These are phyloP conservation scores for Thaumatotibia leucotreta DNA, from an alignment of 1,140 invertebrate species.

Conservation along the genomic window DNA sequence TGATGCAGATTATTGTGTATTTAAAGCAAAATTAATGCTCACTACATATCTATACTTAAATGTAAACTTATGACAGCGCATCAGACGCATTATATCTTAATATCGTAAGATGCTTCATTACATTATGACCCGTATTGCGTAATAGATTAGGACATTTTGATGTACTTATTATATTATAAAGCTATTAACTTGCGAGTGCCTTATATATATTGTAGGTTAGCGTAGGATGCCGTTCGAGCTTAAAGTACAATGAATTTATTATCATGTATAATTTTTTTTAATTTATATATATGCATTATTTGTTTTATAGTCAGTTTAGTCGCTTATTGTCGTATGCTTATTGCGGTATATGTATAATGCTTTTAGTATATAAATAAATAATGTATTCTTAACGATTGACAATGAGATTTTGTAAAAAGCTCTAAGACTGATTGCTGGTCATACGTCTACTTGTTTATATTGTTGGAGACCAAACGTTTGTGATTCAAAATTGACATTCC, in stretches of 20 bases:
- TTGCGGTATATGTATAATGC: neutral
- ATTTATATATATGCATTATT: too few relatives aligned
- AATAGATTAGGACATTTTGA: neutral
- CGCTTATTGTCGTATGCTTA: too few relatives aligned
- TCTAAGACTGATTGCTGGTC: slow-evolving; percentile 59
- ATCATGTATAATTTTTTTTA: neutral
- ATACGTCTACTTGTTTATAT: slow-evolving; percentile 18
- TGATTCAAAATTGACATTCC: slow-evolving; percentile 50
- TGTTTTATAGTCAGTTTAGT: neutral
- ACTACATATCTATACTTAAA: neutral
- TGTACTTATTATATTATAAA: neutral
- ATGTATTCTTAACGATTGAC: neutral
- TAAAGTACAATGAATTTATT: slow-evolving; percentile 20
- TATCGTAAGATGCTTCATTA: too few relatives aligned
- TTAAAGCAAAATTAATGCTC: neutral
- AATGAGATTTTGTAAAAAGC: slow-evolving; percentile 34
- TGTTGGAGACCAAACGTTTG: slow-evolving; percentile 17
- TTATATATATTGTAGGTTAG: slow-evolving; percentile 12
- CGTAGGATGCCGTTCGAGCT: neutral
- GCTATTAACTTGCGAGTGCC: slow-evolving; percentile 12
- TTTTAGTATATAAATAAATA: slow-evolving; percentile 1
- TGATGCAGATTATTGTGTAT: too few relatives aligned
- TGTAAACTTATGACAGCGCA: neutral
- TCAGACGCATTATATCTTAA: neutral
- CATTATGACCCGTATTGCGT: neutral